Percentiles rank a stretch among this genome's conserved stretches.
These are phyloP conservation scores for rabbit (Oryctolagus cuniculus) DNA, from an alignment of 2,113 vertebrate genomes.

Conservation along the genomic window DNA sequence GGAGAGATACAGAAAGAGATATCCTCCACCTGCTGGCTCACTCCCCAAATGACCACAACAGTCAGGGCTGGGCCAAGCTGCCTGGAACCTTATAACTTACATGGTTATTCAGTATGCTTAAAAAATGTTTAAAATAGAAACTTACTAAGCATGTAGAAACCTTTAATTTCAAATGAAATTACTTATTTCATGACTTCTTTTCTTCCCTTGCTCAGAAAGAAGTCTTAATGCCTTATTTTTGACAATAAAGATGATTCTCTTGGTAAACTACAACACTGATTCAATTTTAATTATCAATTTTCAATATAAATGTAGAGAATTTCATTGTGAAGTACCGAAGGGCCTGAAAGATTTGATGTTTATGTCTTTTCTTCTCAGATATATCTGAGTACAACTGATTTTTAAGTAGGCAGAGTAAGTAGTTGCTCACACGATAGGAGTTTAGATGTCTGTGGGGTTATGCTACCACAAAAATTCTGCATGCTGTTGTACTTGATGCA, in stretches of 20 bases:
- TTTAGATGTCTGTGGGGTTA: not conserved
- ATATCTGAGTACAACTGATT: not conserved
- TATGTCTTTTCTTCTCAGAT: conserved; percentile 21
- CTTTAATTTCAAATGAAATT: conserved; percentile 13
- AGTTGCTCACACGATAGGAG: not conserved
- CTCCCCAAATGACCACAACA: too few relatives aligned
- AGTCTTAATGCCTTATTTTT: not conserved
- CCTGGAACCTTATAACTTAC: too few relatives aligned
- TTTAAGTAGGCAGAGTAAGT: not conserved
- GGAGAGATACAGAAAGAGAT: too few relatives aligned
- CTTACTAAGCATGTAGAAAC: not conserved
- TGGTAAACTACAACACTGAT: not conserved
- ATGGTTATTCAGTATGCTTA: not conserved
- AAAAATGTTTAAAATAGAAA: not conserved
- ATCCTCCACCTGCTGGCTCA: too few relatives aligned
- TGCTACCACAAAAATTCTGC: not conserved
- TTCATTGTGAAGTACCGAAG: not conserved
- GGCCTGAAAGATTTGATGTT: not conserved
- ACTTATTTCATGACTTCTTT: not conserved
- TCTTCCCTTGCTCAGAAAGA: not conserved
- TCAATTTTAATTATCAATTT: not conserved
- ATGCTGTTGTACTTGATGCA: not conserved
- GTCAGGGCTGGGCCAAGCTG: too few relatives aligned
- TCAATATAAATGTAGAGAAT: not conserved
- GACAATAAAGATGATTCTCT: not conserved